Percentiles rank a stretch among this genome's conserved stretches.
Conservation (phyloP, 2,888 invertebrate genomes). For the Hydropsyche betteni region DNA sequence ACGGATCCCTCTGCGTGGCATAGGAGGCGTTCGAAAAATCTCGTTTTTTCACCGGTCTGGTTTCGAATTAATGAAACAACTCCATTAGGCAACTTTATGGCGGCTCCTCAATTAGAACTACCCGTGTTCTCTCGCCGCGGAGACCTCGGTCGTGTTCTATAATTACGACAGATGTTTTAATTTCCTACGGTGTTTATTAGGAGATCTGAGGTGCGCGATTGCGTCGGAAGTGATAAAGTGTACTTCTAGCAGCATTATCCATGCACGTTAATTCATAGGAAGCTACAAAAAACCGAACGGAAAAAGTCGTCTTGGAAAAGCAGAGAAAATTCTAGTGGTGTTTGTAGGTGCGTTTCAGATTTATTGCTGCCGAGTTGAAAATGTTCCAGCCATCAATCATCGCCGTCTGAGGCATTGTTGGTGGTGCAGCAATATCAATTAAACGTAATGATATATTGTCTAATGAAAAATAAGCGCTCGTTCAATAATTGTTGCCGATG, state of each 20-base stretch:
- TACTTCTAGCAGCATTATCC: slow-evolving; percentile 3
- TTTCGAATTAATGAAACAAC: slow-evolving; percentile 40
- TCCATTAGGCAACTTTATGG: slow-evolving; percentile 39
- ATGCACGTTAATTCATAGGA: neutral
- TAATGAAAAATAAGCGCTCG: slow-evolving; percentile 28
- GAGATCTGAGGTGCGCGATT: slow-evolving; percentile 33
- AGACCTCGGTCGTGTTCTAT: slow-evolving; percentile 27
- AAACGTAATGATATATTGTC: slow-evolving; percentile 27
- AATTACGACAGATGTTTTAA: slow-evolving; percentile 44
- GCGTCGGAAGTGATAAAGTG: slow-evolving; percentile 42
- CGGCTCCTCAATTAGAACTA: slow-evolving; percentile 38
- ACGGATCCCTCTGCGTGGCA: neutral
- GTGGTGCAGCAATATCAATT: slow-evolving; percentile 27
- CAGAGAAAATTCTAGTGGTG: slow-evolving; percentile 6
- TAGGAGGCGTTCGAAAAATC: slow-evolving; percentile 25
- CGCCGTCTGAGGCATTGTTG: neutral
- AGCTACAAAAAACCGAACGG: slow-evolving; percentile 1
- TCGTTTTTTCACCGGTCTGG: slow-evolving; percentile 31
- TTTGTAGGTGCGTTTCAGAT: neutral
- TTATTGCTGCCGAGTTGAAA: slow-evolving; percentile 20
- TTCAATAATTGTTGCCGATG: no score
- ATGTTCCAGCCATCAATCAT: slow-evolving; percentile 2
- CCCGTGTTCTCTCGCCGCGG: slow-evolving; percentile 29
- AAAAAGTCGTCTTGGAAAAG: slow-evolving; percentile 2
- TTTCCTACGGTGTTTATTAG: slow-evolving; percentile 38